Percentiles rank a stretch among this genome's conserved stretches.
Evolutionary conservation across 2,888 invertebrate species (phyloP).

Genomic region (Pterobdella sp.): DNA sequence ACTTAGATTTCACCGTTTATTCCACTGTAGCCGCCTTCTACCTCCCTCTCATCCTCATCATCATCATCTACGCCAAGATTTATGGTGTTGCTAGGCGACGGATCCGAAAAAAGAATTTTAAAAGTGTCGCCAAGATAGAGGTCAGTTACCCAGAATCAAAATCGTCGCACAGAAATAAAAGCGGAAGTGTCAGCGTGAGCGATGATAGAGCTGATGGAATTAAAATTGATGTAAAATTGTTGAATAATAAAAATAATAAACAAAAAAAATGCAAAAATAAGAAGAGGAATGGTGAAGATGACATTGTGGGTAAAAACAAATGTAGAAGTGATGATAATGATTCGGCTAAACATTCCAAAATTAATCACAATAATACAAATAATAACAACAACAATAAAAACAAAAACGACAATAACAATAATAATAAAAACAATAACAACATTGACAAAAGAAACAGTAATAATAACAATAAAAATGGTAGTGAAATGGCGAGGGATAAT

Average conservation of each 20-base stretch:
- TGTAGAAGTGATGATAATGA: not conserved
- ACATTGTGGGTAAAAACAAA: not conserved
- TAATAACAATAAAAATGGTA: not conserved
- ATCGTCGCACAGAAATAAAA: not conserved
- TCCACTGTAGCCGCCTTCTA: slow-evolving; percentile 96
- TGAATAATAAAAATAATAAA: not conserved
- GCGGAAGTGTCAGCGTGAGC: not conserved
- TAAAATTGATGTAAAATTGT: not conserved
- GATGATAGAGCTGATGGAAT: not conserved
- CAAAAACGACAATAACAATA: not conserved
- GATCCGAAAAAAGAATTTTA: slow-evolving; percentile 58
- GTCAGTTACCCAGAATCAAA: not conserved
- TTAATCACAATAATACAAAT: not conserved
- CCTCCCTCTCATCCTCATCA: slow-evolving; percentile 83
- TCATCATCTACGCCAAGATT: slow-evolving; percentile 93
- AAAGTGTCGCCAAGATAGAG: not conserved
- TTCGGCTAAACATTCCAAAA: not conserved
- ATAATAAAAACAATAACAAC: not conserved
- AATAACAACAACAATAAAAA: slow-evolving; percentile 12
- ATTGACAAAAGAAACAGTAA: not conserved
- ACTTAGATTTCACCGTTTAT: slow-evolving; percentile 76
- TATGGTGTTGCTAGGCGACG: slow-evolving; percentile 76
- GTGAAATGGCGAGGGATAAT: not conserved
- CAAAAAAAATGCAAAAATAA: not conserved
- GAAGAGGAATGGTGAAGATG: not conserved